Percentiles rank a stretch among this genome's conserved stretches.
Conservation (phyloP, 2,888 invertebrate species). For the Cerceris ruficornis region DNA sequence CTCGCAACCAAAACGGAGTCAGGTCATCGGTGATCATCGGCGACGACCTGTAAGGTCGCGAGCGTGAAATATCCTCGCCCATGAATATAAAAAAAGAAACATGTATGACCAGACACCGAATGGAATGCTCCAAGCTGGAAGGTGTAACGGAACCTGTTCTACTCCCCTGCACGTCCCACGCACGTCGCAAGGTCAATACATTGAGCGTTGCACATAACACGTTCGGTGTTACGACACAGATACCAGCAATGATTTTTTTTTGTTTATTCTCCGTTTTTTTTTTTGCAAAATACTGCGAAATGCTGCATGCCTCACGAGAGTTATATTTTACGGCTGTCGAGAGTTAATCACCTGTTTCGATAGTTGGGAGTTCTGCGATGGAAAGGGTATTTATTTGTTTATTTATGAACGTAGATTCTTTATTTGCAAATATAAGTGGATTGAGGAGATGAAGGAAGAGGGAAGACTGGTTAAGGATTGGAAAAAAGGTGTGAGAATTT, state of each 20-base stretch:
- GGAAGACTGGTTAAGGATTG: too few species aligned
- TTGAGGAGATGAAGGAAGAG: too few species aligned
- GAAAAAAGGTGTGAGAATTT: too few species aligned
- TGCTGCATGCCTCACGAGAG: background rate
- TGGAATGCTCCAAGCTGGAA: constrained; percentile 62
- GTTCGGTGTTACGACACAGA: constrained; percentile 41
- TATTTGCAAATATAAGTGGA: too few species aligned
- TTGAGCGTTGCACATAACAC: constrained; percentile 33
- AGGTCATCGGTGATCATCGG: constrained; percentile 23
- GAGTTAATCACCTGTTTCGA: too few species aligned
- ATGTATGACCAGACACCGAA: constrained; percentile 46
- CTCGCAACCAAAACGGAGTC: background rate
- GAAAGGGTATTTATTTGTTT: too few species aligned
- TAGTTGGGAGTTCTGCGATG: too few species aligned
- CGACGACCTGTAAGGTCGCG: constrained; percentile 22
- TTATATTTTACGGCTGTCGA: too few species aligned
- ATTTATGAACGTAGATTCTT: too few species aligned
- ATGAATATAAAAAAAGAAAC: constrained; percentile 36
- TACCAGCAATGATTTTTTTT: constrained; percentile 41
- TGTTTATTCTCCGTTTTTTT: constrained; percentile 8
- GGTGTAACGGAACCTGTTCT: constrained; percentile 75
- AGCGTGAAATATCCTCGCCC: constrained; percentile 45
- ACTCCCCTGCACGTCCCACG: constrained; percentile 58
- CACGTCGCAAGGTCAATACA: constrained; percentile 65
- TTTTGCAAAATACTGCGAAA: background rate